phyloP scores from a whole-genome alignment of 2,797 vertebrate species.

The Phrynocephalus vlangalii region DNA sequence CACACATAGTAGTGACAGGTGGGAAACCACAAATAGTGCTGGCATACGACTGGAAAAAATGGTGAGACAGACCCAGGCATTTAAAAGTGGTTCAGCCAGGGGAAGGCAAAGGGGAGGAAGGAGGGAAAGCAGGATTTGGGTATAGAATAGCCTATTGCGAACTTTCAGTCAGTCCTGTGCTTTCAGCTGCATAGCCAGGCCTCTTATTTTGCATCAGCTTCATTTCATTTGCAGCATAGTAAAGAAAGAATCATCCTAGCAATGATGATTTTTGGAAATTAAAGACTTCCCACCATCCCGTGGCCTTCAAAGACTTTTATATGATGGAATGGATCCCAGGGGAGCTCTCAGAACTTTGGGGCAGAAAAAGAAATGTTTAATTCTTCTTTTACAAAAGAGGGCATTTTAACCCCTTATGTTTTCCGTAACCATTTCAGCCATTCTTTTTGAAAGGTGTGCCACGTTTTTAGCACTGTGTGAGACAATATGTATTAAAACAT shows the following conservation, averaged over 20 bases:
- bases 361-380: no score
- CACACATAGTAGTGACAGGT: conserved; percentile 73
- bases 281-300: no score
- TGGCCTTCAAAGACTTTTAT: no score
- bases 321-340: no score
- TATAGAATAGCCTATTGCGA: conserved; percentile 43
- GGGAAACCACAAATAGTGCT: conserved; percentile 81
- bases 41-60: conserved; percentile 79
- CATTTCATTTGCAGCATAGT: conserved; percentile 9
- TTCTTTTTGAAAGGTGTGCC: conserved; percentile 19
- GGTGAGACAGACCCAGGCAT: conserved; percentile 70
- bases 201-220: conserved; percentile 36
- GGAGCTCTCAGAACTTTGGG: no score
- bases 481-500: not conserved
- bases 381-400: no score
- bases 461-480: not conserved
- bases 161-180: conserved; percentile 36
- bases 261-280: no score
- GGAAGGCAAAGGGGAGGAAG: conserved; percentile 61
- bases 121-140: conserved; percentile 50
- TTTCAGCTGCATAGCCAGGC: conserved; percentile 28
- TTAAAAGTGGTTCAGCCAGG: conserved; percentile 75
- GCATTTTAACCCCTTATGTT: no score
- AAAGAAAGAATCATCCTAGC: conserved; percentile 27
- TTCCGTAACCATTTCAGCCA: no score